phyloP scores from a whole-genome alignment of 2,113 vertebrate genomes.

The Carassius gibelio region DNA sequence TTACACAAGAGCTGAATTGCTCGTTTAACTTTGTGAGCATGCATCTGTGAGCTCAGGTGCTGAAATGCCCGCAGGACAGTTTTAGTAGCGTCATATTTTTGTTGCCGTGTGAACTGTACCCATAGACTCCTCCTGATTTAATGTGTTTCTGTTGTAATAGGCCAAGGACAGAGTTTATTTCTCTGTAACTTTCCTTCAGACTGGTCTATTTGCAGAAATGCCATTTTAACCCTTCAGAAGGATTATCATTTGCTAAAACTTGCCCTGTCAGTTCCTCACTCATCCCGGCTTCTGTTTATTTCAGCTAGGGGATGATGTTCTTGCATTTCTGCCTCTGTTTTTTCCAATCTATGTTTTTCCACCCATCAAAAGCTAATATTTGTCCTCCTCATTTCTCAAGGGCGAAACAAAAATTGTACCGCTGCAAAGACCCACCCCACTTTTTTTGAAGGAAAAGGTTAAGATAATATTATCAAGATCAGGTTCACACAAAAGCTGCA shows the following conservation, averaged over 20 bases:
- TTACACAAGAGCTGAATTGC: slow-evolving; percentile 85
- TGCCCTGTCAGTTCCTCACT: not conserved
- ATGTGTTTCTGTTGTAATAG: not conserved
- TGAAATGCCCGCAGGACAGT: slow-evolving; percentile 71
- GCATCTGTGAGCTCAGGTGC: slow-evolving; percentile 95
- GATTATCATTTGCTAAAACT: slow-evolving; percentile 10
- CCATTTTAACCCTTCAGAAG: slow-evolving; percentile 5
- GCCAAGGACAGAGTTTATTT: not conserved
- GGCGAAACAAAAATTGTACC: slow-evolving; percentile 54
- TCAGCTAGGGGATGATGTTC: slow-evolving; percentile 14
- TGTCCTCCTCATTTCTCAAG: slow-evolving; percentile 23
- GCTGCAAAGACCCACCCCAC: slow-evolving; percentile 33
- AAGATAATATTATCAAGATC: slow-evolving; percentile 73
- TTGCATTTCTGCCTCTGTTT: slow-evolving; percentile 3
- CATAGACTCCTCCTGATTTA: not conserved
- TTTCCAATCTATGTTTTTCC: slow-evolving; percentile 39
- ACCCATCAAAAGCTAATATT: slow-evolving; percentile 51
- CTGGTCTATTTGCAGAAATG: not conserved
- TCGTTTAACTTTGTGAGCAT: slow-evolving; percentile 80
- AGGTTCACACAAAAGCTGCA: slow-evolving; percentile 54
- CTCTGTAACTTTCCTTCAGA: not conserved
- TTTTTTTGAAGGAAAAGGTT: slow-evolving; percentile 60
- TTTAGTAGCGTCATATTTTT: slow-evolving; percentile 58
- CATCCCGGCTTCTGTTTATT: not conserved
- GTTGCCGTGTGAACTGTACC: not conserved